Evolutionary conservation across 2,888 invertebrate genomes (phyloP).

Genomic region (Synanthedon andrenaeformis): DNA sequence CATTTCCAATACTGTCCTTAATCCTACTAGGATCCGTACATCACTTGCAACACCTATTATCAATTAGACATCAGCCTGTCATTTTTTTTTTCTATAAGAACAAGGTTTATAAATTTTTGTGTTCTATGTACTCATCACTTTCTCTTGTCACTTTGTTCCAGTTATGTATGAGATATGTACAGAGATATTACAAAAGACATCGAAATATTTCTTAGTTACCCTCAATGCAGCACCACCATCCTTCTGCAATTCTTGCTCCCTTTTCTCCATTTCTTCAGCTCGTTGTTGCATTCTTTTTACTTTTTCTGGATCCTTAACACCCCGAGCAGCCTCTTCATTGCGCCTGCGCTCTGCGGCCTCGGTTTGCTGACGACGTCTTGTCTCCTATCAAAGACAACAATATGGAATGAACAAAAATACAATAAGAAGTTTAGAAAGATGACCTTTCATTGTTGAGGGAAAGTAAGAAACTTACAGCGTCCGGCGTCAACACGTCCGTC

Average conservation of each 20-base stretch:
- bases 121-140: too few relatives aligned
- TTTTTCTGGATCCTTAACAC: conserved; percentile 74
- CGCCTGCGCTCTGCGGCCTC: conserved; percentile 78
- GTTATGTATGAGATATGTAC: too few relatives aligned
- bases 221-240: conserved; percentile 48
- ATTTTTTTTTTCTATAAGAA: too few relatives aligned
- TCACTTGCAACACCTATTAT: too few relatives aligned
- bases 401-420: not conserved
- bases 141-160: too few relatives aligned
- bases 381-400: conserved; percentile 59
- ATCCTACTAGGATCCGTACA: too few relatives aligned
- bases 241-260: conserved; percentile 60
- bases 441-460: not conserved
- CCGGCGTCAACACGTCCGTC: conserved; percentile 70
- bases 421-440: not conserved
- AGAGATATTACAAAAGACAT: too few relatives aligned
- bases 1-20: too few relatives aligned
- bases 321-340: conserved; percentile 70
- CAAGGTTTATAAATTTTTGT: too few relatives aligned
- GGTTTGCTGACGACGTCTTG: conserved; percentile 72
- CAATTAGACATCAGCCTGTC: too few relatives aligned
- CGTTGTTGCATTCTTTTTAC: conserved; percentile 71
- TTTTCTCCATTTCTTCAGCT: conserved; percentile 67
- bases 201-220: conserved; percentile 18
- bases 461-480: conserved; percentile 56